Conservation (phyloP, 2,797 vertebrate genomes). For the Linurgus olivaceus region DNA sequence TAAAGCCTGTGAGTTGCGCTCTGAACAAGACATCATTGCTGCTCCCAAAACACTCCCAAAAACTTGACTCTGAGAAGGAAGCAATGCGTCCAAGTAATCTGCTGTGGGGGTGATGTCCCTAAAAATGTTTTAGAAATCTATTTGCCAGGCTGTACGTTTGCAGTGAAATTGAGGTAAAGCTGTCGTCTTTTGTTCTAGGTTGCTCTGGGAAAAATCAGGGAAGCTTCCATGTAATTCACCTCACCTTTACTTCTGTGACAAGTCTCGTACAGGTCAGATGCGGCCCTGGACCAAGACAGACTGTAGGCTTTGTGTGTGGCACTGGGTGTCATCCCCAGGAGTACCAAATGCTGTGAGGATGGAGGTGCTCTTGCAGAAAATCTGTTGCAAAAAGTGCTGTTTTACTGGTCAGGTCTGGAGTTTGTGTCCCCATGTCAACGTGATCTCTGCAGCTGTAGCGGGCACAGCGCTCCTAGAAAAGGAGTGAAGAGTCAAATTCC, state of each 20-base stretch:
- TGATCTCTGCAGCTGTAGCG: background rate
- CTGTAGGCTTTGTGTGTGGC: background rate
- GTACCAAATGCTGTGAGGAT: background rate
- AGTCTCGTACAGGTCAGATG: background rate
- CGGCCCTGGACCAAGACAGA: background rate
- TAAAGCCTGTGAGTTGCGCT: background rate
- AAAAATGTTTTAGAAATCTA: background rate
- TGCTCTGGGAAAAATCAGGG: background rate
- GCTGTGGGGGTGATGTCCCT: background rate
- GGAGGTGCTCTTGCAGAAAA: background rate
- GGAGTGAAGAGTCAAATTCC: background rate
- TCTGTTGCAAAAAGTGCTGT: background rate
- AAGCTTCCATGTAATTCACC: background rate
- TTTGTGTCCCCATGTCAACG: accelerated
- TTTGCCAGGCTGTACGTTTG: background rate
- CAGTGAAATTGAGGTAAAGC: background rate
- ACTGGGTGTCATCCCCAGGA: background rate
- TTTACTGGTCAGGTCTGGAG: background rate
- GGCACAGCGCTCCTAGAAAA: background rate
- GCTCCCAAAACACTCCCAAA: background rate
- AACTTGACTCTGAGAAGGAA: background rate
- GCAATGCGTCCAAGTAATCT: background rate
- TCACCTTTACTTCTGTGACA: background rate
- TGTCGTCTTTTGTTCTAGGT: background rate
- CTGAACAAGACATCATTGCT: background rate